These are phyloP conservation scores for Anhinga rufa DNA, from an alignment of 2,113 vertebrate genomes.

Conservation along the genomic window DNA sequence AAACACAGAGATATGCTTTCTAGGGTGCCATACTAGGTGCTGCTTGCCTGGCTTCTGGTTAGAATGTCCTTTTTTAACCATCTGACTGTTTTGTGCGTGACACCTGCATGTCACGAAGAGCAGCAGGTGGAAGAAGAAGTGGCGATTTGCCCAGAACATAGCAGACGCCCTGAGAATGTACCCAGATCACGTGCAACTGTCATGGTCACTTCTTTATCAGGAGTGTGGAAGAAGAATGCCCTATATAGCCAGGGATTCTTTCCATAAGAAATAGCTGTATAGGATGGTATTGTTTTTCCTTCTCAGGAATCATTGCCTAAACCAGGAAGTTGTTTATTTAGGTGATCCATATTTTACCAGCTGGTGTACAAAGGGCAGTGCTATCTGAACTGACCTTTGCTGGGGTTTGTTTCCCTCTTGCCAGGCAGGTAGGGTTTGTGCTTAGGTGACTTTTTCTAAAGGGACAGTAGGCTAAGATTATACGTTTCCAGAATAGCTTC, in stretches of 20 bases:
- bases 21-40: background rate
- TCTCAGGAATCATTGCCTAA: background rate
- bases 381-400: background rate
- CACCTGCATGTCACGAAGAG: background rate
- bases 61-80: background rate
- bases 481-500: background rate
- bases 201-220: background rate
- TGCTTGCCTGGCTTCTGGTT: background rate
- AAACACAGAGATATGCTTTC: background rate
- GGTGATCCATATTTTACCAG: background rate
- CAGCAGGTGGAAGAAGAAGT: background rate
- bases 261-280: background rate
- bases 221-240: background rate
- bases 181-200: background rate
- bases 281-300: background rate
- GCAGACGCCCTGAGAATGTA: background rate
- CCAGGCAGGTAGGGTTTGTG: background rate
- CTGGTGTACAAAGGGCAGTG: background rate
- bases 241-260: background rate
- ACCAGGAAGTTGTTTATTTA: conserved; percentile 3
- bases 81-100: background rate
- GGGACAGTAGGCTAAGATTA: background rate
- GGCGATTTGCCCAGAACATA: background rate
- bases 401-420: background rate
- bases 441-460: background rate